Evolutionary conservation across 2,888 invertebrate species (phyloP).

Genomic region (Drosophila lutescens): DNA sequence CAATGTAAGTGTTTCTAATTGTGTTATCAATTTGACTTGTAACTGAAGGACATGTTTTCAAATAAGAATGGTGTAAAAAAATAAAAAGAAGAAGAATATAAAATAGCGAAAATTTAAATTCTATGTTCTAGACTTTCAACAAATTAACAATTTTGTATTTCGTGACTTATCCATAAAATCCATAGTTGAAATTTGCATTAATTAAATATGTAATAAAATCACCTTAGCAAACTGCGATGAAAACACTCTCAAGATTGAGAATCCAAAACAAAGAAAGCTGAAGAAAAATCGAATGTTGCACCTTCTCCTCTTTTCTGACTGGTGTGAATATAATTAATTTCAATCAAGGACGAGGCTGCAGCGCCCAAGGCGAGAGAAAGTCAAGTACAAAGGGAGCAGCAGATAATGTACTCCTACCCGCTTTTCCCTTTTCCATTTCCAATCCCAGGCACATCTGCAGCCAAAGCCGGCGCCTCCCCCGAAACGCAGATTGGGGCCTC

Average conservation of each 20-base stretch:
- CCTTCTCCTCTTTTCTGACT: neutral
- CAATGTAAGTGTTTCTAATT: neutral
- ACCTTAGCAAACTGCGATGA: neutral
- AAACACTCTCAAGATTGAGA: constrained; percentile 2
- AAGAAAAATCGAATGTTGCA: constrained; percentile 1
- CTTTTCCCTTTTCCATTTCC: neutral
- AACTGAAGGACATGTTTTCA: neutral
- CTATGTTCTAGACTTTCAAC: too few species aligned
- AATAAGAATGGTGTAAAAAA: too few species aligned
- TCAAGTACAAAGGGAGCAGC: constrained; percentile 66
- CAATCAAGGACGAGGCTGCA: constrained; percentile 62
- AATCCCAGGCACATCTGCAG: constrained; percentile 10
- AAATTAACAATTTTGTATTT: too few species aligned
- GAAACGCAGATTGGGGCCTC: constrained; percentile 51
- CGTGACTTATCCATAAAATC: too few species aligned
- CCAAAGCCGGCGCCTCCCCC: neutral
- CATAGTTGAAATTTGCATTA: neutral
- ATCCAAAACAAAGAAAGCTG: constrained; percentile 8
- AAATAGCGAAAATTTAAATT: too few species aligned
- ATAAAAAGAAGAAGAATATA: too few species aligned
- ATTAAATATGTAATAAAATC: too few species aligned
- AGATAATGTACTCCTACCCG: constrained; percentile 33
- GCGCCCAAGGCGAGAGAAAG: constrained; percentile 44
- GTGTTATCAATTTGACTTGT: neutral
- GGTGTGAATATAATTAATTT: constrained; percentile 66